These are phyloP conservation scores for Teleopsis dalmanni DNA, from an alignment of 1,140 invertebrate genomes.

Conservation along the genomic window DNA sequence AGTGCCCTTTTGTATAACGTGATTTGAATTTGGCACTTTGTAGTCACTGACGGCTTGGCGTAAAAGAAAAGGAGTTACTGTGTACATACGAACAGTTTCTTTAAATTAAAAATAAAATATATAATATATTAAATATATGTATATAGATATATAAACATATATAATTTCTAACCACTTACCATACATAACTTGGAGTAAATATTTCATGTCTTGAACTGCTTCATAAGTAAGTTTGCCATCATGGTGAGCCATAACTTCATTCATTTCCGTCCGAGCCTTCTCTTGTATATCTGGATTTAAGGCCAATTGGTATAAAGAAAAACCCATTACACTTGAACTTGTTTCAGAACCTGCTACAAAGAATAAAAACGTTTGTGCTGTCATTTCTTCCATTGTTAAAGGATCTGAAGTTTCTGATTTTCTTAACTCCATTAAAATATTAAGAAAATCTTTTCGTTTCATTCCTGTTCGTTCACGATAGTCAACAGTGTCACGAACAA, in stretches of 20 bases:
- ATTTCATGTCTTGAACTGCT: conserved; percentile 50
- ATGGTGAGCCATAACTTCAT: conserved; percentile 43
- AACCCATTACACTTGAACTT: conserved; percentile 44
- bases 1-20: conserved; percentile 25
- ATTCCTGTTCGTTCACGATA: conserved; percentile 47
- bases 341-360: conserved; percentile 56
- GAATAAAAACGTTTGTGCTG: conserved; percentile 54
- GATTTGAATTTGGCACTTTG: conserved; percentile 27
- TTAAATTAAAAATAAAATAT: conserved; percentile 10
- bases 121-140: background rate
- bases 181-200: conserved; percentile 48
- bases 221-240: conserved; percentile 51
- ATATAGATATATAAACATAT: no score
- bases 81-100: conserved; percentile 47
- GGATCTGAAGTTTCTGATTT: conserved; percentile 26
- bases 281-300: conserved; percentile 45
- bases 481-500: conserved; percentile 44
- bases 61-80: conserved; percentile 39
- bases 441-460: conserved; percentile 23
- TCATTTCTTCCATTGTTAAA: conserved; percentile 31
- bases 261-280: conserved; percentile 46
- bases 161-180: conserved; percentile 24
- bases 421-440: conserved; percentile 13
- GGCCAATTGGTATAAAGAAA: conserved; percentile 47
- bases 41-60: conserved; percentile 26